Percentiles rank a stretch among this genome's conserved stretches.
Conservation (phyloP, 2,888 invertebrate genomes). For the Pandemis heparana region DNA sequence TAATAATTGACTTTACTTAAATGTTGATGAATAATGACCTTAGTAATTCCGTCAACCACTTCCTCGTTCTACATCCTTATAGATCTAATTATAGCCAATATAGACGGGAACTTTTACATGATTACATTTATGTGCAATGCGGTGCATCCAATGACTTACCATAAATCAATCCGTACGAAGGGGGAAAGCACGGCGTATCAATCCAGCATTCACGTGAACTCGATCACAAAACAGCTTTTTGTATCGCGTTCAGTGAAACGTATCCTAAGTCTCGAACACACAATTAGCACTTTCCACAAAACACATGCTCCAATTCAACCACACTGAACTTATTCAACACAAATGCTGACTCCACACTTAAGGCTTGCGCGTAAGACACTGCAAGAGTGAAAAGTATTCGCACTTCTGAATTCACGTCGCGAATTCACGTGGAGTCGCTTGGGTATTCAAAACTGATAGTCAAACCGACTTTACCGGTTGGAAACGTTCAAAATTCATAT, state of each 20-base stretch:
- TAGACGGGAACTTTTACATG: slow-evolving; percentile 10
- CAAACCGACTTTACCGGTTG: slow-evolving; percentile 78
- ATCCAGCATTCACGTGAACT: slow-evolving; percentile 74
- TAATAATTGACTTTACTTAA: slow-evolving; percentile 20
- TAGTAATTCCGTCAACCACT: slow-evolving; percentile 24
- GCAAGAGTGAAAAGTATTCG: slow-evolving; percentile 78
- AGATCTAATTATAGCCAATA: slow-evolving; percentile 12
- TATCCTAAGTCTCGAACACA: slow-evolving; percentile 67
- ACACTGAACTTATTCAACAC: slow-evolving; percentile 70
- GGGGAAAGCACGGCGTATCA: slow-evolving; percentile 72
- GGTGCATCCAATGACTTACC: slow-evolving; percentile 62
- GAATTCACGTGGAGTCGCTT: slow-evolving; percentile 73
- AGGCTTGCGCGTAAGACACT: slow-evolving; percentile 78
- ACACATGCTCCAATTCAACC: slow-evolving; percentile 76
- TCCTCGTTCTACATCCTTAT: slow-evolving; percentile 23
- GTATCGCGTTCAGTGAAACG: slow-evolving; percentile 74
- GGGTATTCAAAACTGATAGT: slow-evolving; percentile 75
- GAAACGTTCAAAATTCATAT: slow-evolving; percentile 78
- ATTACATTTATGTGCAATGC: slow-evolving; percentile 20
- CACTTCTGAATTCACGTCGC: slow-evolving; percentile 76
- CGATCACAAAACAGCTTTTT: slow-evolving; percentile 76
- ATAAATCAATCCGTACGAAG: slow-evolving; percentile 73
- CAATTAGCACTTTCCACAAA: slow-evolving; percentile 78
- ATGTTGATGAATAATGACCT: slow-evolving; percentile 34
- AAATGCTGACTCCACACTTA: slow-evolving; percentile 71